Evolutionary conservation across 2,888 invertebrate species (phyloP).

Genomic region (Coleophora flavipennella): DNA sequence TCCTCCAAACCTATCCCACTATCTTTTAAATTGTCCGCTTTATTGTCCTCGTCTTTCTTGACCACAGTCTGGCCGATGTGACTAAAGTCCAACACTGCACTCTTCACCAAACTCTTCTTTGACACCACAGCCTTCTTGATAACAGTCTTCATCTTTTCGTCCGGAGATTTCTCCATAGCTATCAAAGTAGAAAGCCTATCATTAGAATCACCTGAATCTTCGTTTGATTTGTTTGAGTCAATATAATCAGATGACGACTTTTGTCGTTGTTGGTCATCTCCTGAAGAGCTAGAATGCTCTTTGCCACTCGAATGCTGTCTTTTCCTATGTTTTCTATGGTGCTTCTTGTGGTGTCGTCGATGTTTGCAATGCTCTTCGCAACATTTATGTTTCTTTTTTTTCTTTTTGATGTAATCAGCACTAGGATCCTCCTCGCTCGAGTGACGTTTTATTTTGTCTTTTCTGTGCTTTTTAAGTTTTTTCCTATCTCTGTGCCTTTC

Average conservation of each 20-base stretch:
- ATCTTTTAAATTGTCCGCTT: constrained; percentile 55
- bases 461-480: constrained; percentile 78
- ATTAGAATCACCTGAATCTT: constrained; percentile 56
- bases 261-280: constrained; percentile 58
- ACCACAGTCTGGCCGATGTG: constrained; percentile 39
- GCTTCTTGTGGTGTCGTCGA: constrained; percentile 83
- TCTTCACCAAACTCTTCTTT: constrained; percentile 53
- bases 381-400: constrained; percentile 79
- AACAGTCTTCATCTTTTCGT: constrained; percentile 57
- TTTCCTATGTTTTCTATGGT: constrained; percentile 84
- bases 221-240: constrained; percentile 59
- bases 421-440: constrained; percentile 57
- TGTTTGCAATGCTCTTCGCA: constrained; percentile 80
- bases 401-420: constrained; percentile 72
- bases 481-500: constrained; percentile 75
- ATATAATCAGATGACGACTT: constrained; percentile 54
- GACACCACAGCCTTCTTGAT: constrained; percentile 54
- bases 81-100: constrained; percentile 52
- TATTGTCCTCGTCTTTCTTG: constrained; percentile 34
- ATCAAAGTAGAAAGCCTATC: constrained; percentile 48
- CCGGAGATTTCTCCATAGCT: constrained; percentile 51
- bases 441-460: constrained; percentile 73
- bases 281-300: constrained; percentile 64
- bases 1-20: constrained; percentile 56
- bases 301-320: constrained; percentile 75